Evolutionary conservation across 2,113 vertebrate species (phyloP), one percentile per base, ranked within the genome.

Genomic region (Myotis brandtii): DNA sequence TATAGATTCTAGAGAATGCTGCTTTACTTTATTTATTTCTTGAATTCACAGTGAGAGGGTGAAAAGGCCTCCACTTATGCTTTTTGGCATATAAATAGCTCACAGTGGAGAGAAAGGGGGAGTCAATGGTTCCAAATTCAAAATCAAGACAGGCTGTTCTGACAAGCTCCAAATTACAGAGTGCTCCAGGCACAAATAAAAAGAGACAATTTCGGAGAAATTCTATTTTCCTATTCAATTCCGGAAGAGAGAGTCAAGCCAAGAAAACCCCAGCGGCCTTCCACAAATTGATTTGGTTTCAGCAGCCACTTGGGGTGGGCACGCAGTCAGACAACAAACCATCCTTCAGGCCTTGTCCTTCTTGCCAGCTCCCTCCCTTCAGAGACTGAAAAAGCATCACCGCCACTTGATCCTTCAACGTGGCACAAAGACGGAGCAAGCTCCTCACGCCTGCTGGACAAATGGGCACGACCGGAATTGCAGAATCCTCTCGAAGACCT

Each of bases 71-170:
- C 76, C 77, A 93, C 32, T 90, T 84, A 69, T 25, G 91, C 75
- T 91, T 93, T 79, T 62, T 70, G 75, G 72, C 75, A 70, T 75
- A 92, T 83, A 96, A 96, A 97, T 83, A 97, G 89, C 64, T 96
- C 91, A 89, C 82, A 91, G 95, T 5, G 52, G 84, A 95, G 93
- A 96, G 91, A 84, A 95, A 91, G 75, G 21, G 75, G 56, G 54
- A 94, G 50, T 59, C 79, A 86, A 37, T 88, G 77, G 86, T 43
- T 97, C 69, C 91, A 93, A 83, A 91, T 90, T 88, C 95, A 95
- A 87, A 95, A 92, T 93, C 91, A 95, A 97, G 95, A 82, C 94
- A 93, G 85, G 77, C 82, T 96, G 86, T 94, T 95, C 95, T 92
- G 90, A 96, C 79, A 96, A 91, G 52, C 86, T 86, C 85, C 91